Base-by-base conservation (phyloP, 2,888 invertebrate species). In the Nomada lathburiana region DNA sequence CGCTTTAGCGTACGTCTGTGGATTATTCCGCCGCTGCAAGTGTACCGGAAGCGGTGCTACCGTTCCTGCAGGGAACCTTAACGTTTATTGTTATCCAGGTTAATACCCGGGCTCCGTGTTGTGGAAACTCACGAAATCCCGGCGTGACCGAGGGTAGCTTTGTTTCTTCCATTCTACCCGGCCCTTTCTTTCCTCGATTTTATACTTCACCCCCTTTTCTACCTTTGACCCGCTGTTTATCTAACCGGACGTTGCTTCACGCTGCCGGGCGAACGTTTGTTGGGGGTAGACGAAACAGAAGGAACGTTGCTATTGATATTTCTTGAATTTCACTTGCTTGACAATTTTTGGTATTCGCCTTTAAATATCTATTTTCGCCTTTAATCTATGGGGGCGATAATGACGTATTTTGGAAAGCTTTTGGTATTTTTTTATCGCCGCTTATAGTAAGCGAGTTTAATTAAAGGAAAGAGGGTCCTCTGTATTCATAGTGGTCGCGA, bases 51-150 rank as follows among this genome's bases (percentile, higher is more conserved):
- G 71, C 64, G 26, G 20, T 23, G 55, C 60, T 16, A 20, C 62
- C 65, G 72, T 57, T 52, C 52, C 50, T 68, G 60, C 29, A 26
- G 55, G 52, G 64, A 36, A 67, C 82, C 65, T 82, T 76, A 76
- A 63, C 69, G 71, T 83, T 82, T 83, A 83, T 78, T 73, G 83
- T 83, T 78, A 78, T 82, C 82, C 83, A 75, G 71, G 82, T 72
- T 82, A 83, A 83, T 83, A 64, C 74, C 78, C 18, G 13, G 69
- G 13, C 71, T 72, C 59, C 60, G 60, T 64, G 68, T 64, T 62
- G 75, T 42, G 74, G 82, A 76, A 84, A 69, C 73, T 62, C 75
- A 59, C 52, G 57, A 74, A 83, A 84, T 79, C 79, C 84, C 59
- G 18, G 20, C 18, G 67, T 60, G 72, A 73, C 75, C 63, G 72